Base-by-base conservation (phyloP, 2,797 vertebrate genomes). In the Cetoscarus ocellatus region DNA sequence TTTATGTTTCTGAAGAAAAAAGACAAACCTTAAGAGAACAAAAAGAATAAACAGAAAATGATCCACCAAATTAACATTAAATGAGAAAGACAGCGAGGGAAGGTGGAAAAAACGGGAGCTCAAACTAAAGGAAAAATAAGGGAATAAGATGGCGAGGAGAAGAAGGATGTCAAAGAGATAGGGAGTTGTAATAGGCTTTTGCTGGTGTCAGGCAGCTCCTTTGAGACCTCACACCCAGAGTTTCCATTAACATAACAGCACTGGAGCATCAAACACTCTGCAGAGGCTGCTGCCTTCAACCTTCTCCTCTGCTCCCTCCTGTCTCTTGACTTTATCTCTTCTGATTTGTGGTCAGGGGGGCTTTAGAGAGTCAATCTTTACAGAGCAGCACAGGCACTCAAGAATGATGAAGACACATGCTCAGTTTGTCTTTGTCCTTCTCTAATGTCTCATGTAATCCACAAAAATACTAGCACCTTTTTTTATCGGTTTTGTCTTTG, bases 231-330 rank as follows among this genome's bases (percentile, higher is more conserved):
- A 82, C 72, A 82, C 67, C 67, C 75, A 65, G 60, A n/a, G 61
- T 48, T 65, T 61, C 57, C 61, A 81, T 85, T 87, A 79, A 74
- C 80, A 83, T 82, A 82, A 83, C 77, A 74, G 60, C 51, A 80
- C 17, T 48, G 69, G 68, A 71, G 68, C 77, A 67, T 80, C 73
- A 85, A 68, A 83, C 36, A 56, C 62, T 59, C 76, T 75, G 68
- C 36, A 36, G 61, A n/a, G 35, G 38, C 76, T 52, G 60, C 67
- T 62, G 72, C 56, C 75, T 53, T 67, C 52, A 39, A 8, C 44
- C 13, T 19, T 72, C 67, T 43, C 53, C 70, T 15, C n/a, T 9
- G 2, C 11, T 4, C 3, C 45, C 47, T 36, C 27, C 49, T 9
- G 7, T 53, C 40, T 54, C 44, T 54, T 42, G 10, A 47, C 42